A percentile compares a stretch with the other conserved stretches of the same genome.
phyloP scores from a whole-genome alignment of 2,888 invertebrate species.

The Hirudinaria manillensis region DNA sequence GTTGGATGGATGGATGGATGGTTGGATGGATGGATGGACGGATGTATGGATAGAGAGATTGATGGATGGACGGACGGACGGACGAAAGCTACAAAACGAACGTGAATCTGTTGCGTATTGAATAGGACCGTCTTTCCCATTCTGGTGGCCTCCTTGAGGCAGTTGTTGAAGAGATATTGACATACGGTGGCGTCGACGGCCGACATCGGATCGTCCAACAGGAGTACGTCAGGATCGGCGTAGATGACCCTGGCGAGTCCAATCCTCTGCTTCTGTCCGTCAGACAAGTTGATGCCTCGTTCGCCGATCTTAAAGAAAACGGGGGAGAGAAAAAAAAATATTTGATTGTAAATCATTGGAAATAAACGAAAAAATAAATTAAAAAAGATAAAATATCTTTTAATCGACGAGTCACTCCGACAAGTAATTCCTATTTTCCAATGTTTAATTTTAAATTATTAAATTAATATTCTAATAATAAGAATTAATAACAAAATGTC shows the following conservation, averaged over 20 bases:
- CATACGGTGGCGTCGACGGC: conserved; percentile 36
- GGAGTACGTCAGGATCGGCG: conserved; percentile 33
- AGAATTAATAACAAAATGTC: too few species aligned
- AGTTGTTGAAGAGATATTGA: conserved; percentile 33
- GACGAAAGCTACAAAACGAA: neutral
- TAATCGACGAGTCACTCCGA: neutral
- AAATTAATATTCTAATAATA: too few species aligned
- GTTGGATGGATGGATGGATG: too few species aligned
- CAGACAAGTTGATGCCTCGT: conserved; percentile 40
- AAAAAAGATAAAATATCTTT: neutral
- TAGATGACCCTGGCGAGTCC: conserved; percentile 34
- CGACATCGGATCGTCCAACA: conserved; percentile 39
- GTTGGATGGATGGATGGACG: too few species aligned
- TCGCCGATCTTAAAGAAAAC: conserved; percentile 29
- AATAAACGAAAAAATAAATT: neutral
- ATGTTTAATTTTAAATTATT: too few species aligned
- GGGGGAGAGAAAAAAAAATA: neutral
- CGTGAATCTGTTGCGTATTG: conserved; percentile 34
- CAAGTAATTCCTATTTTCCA: too few species aligned
- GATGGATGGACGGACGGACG: too few species aligned
- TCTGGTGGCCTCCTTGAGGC: conserved; percentile 28
- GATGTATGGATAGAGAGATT: too few species aligned
- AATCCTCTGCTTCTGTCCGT: conserved; percentile 43
- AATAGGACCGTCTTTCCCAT: conserved; percentile 37
- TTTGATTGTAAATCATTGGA: neutral